phyloP scores from a whole-genome alignment of 1,140 invertebrate species.

The Fragariocoptes setiger region DNA sequence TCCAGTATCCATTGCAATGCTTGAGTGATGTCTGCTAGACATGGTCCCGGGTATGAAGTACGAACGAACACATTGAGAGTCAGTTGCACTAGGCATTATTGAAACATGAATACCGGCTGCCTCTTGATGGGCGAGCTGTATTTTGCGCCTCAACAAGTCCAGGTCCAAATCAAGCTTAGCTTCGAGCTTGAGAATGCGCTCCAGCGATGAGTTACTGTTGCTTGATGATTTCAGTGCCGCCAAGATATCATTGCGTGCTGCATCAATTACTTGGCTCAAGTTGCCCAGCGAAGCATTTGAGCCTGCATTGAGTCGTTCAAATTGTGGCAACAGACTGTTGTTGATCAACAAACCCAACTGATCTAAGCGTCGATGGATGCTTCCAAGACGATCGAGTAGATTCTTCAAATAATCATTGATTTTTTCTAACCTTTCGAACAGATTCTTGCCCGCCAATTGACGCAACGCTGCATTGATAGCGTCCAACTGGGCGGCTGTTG shows the following conservation, averaged over 20 bases:
- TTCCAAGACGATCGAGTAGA: slow-evolving; percentile 2
- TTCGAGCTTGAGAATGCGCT: slow-evolving; percentile 13
- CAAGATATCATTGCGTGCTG: slow-evolving; percentile 12
- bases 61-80: slow-evolving; percentile 29
- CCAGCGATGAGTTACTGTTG: slow-evolving; percentile 9
- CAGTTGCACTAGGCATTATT: slow-evolving; percentile 15
- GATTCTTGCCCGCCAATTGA: slow-evolving; percentile 5
- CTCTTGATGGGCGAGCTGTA: slow-evolving; percentile 38
- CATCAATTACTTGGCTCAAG: slow-evolving; percentile 18
- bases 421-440: background rate
- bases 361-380: slow-evolving; percentile 8
- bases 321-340: slow-evolving; percentile 11
- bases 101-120: slow-evolving; percentile 49
- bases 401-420: slow-evolving; percentile 3
- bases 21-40: background rate
- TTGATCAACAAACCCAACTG: slow-evolving; percentile 11
- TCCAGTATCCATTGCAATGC: background rate
- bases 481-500: slow-evolving; percentile 8
- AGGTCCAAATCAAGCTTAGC: slow-evolving; percentile 23
- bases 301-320: slow-evolving; percentile 14
- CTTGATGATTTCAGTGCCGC: slow-evolving; percentile 9
- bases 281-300: slow-evolving; percentile 12
- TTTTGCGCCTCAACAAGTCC: slow-evolving; percentile 31
- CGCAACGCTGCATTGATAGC: slow-evolving; percentile 10
- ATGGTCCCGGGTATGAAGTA: slow-evolving; percentile 29